A percentile compares a stretch with the other conserved stretches of the same genome.
These are phyloP conservation scores for Eunapius fragilis DNA, from an alignment of 37 sponge, comb jelly and placozoan species.

Conservation along the genomic window DNA sequence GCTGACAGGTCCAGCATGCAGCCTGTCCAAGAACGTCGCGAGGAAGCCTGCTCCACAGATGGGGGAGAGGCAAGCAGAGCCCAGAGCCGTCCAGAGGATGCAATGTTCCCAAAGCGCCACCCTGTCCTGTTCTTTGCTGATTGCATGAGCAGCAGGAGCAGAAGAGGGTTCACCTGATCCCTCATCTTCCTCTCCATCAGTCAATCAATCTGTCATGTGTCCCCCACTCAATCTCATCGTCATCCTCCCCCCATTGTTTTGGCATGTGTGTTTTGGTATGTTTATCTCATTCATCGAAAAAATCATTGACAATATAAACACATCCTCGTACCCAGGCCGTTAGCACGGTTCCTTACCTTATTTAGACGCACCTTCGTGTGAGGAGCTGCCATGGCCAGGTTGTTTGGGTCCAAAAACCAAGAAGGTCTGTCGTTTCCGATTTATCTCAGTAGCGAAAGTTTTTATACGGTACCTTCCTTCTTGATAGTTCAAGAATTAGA, in stretches of 20 bases:
- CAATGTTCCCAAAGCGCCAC: constrained; percentile 2
- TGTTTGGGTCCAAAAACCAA: constrained; percentile 47
- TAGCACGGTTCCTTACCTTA: not conserved
- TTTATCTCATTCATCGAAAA: not conserved
- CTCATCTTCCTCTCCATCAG: not conserved
- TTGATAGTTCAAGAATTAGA: constrained; percentile 61
- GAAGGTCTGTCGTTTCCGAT: constrained; percentile 19
- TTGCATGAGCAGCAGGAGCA: constrained; percentile 39
- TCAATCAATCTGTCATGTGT: not conserved
- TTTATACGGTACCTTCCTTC: not conserved
- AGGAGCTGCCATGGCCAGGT: not conserved
- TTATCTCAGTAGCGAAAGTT: too few relatives aligned
- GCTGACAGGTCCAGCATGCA: not conserved
- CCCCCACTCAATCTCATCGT: not conserved
- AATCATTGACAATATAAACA: not conserved
- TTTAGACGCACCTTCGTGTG: not conserved
- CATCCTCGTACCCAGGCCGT: not conserved
- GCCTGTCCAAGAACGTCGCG: not conserved
- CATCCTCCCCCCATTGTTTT: not conserved
- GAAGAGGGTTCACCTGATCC: not conserved
- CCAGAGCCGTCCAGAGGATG: constrained; percentile 28
- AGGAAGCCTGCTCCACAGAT: not conserved
- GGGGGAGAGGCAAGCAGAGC: not conserved
- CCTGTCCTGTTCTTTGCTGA: constrained; percentile 38
- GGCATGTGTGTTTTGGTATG: not conserved